Percentiles rank a stretch among this genome's conserved stretches.
These are phyloP conservation scores for Apistogramma diplotaenia DNA, from an alignment of 2,113 vertebrate species.

Conservation along the genomic window DNA sequence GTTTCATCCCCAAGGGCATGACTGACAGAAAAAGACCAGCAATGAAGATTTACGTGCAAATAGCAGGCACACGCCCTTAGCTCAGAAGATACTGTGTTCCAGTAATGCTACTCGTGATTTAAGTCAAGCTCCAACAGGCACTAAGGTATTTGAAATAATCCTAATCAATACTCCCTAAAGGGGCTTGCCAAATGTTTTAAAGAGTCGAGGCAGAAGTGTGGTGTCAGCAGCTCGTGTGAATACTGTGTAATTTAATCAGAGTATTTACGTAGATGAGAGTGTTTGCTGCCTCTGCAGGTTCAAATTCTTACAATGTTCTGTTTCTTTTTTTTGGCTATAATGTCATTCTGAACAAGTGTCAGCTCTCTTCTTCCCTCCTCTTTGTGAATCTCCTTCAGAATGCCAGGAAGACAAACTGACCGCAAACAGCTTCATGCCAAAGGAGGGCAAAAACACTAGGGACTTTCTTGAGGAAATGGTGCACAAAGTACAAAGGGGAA, in stretches of 20 bases:
- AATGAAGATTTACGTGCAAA: conserved; percentile 22
- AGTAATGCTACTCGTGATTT: conserved; percentile 15
- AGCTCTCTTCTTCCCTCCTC: background rate
- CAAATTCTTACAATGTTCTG: background rate
- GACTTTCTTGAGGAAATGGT: background rate
- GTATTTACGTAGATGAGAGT: background rate
- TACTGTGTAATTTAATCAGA: conserved; percentile 30
- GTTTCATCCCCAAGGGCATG: conserved; percentile 40
- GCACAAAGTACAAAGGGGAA: background rate
- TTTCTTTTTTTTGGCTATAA: background rate
- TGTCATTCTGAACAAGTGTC: background rate
- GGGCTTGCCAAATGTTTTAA: conserved; percentile 17
- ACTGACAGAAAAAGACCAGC: conserved; percentile 43
- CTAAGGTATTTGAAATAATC: conserved; percentile 22
- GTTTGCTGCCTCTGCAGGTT: background rate
- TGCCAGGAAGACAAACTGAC: background rate
- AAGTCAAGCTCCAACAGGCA: conserved; percentile 5
- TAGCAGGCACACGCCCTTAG: conserved; percentile 37
- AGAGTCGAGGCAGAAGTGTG: background rate
- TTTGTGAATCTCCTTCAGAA: background rate
- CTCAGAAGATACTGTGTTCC: background rate
- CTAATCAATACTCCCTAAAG: conserved; percentile 26
- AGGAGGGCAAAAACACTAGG: background rate
- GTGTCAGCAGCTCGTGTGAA: conserved; percentile 25
- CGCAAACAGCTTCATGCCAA: background rate